phyloP scores from a whole-genome alignment of 2,113 vertebrate genomes.

The Aix galericulata region DNA sequence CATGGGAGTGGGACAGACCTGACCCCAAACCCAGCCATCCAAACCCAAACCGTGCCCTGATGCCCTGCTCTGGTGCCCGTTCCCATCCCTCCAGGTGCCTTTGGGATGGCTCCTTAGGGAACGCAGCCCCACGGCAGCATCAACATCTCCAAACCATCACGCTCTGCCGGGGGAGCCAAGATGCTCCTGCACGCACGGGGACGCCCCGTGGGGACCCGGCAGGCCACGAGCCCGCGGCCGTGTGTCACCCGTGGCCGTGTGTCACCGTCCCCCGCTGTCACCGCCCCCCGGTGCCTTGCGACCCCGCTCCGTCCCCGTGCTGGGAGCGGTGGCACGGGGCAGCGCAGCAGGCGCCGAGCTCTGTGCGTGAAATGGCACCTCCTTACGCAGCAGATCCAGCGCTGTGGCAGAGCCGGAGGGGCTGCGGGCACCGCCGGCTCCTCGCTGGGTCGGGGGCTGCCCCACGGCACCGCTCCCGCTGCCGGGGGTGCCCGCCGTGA shows the following conservation, averaged over 20 bases:
- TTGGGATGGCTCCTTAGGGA: not conserved
- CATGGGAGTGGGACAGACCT: not conserved
- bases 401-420: fast-evolving
- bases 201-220: not conserved
- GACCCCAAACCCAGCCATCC: not conserved
- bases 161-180: not conserved
- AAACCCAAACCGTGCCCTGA: not conserved
- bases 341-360: not conserved
- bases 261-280: not conserved
- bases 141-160: not conserved
- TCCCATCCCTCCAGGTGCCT: not conserved
- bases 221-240: fast-evolving
- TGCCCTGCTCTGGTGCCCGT: not conserved
- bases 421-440: fast-evolving
- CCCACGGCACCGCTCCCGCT: not conserved
- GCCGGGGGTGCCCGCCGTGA: fast-evolving
- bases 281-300: fast-evolving
- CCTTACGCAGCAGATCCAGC: fast-evolving
- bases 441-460: fast-evolving
- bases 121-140: fast-evolving
- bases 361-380: not conserved
- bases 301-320: not conserved
- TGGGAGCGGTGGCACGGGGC: not conserved
- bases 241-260: not conserved
- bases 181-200: not conserved